A percentile compares a stretch with the other conserved stretches of the same genome.
Evolutionary conservation across 2,888 invertebrate species (phyloP).

Genomic region (Drosophila helvetica): DNA sequence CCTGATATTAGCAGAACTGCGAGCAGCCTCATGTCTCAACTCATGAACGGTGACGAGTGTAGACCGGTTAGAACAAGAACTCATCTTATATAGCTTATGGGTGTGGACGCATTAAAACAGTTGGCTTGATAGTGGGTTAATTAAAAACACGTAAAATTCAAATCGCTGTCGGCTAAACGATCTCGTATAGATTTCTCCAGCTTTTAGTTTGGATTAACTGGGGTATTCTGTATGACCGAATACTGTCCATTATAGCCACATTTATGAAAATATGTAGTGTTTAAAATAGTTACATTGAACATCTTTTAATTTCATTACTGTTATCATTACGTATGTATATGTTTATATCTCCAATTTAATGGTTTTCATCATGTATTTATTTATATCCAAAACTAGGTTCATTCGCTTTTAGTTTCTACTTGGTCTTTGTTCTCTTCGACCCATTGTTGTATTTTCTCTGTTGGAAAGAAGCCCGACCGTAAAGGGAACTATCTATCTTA

Average conservation of each 20-base stretch:
- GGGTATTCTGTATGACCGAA: background rate
- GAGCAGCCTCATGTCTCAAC: slow-evolving; percentile 38
- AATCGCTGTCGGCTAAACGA: slow-evolving; percentile 16
- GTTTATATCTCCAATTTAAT: too few relatives aligned
- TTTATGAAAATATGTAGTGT: background rate
- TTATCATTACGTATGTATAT: background rate
- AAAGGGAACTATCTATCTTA: background rate
- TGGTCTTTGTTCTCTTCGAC: slow-evolving; percentile 3
- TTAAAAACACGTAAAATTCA: slow-evolving; percentile 35
- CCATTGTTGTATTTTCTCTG: slow-evolving; percentile 12
- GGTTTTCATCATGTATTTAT: background rate
- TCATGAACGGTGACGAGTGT: slow-evolving; percentile 28
- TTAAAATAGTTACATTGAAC: background rate
- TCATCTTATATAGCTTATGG: slow-evolving; percentile 32
- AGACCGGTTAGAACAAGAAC: slow-evolving; percentile 8
- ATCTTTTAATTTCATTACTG: background rate
- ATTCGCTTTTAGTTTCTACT: slow-evolving; percentile 17
- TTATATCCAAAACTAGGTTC: background rate
- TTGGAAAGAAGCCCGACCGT: background rate
- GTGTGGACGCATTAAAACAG: slow-evolving; percentile 5
- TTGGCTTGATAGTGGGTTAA: slow-evolving; percentile 38
- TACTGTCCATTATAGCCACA: background rate
- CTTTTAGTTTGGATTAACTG: background rate
- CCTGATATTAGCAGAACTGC: slow-evolving; percentile 34
- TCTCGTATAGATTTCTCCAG: slow-evolving; percentile 22